phyloP scores from a whole-genome alignment of 2,888 invertebrate species.

The Phymatocera aterrima region DNA sequence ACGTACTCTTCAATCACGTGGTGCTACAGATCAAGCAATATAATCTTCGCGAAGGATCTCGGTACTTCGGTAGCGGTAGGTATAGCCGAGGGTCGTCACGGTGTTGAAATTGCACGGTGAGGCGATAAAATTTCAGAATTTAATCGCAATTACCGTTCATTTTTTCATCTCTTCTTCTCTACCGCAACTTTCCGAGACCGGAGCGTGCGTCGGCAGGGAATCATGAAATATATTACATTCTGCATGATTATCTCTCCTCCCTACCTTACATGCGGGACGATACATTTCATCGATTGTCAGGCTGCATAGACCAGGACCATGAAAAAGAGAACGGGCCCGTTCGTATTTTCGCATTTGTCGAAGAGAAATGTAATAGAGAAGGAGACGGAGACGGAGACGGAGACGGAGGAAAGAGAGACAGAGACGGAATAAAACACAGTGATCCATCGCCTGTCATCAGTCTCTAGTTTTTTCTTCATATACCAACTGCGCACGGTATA shows the following conservation, averaged over 20 bases:
- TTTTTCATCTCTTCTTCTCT: not conserved
- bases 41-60: conserved; percentile 8
- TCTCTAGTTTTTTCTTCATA: conserved; percentile 19
- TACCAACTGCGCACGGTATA: conserved; percentile 8
- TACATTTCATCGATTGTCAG: not conserved
- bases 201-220: not conserved
- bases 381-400: too few relatives aligned
- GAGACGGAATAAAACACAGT: not conserved
- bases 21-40: conserved; percentile 30
- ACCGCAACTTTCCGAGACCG: not conserved
- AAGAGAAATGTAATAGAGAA: too few relatives aligned
- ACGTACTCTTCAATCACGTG: conserved; percentile 20
- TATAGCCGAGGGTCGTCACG: not conserved
- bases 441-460: conserved; percentile 29
- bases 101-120: conserved; percentile 3
- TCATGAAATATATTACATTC: conserved; percentile 3
- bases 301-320: not conserved
- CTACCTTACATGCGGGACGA: not conserved
- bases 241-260: conserved; percentile 1
- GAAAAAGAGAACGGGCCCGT: conserved; percentile 8
- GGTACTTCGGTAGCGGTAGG: not conserved
- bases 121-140: conserved; percentile 32
- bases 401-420: too few relatives aligned
- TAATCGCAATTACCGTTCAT: conserved; percentile 26
- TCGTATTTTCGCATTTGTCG: conserved; percentile 35